These are phyloP conservation scores for Rutilus rutilus DNA, from an alignment of 2,113 vertebrate species.

Conservation along the genomic window DNA sequence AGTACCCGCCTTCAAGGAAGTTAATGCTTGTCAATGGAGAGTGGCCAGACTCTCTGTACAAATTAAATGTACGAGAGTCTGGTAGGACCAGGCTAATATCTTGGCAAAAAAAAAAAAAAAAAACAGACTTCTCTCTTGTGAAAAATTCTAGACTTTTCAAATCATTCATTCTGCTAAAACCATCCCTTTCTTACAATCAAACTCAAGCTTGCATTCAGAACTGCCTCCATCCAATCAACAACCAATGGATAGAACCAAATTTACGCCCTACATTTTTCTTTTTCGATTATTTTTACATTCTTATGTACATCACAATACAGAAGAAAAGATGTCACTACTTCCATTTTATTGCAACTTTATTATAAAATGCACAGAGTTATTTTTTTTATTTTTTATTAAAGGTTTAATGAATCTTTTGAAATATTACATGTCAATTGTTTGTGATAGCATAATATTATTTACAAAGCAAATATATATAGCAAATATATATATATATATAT, in stretches of 20 bases:
- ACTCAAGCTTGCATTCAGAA: not conserved
- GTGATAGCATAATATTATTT: slow-evolving; percentile 42
- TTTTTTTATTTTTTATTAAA: not conserved
- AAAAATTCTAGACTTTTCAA: too few relatives aligned
- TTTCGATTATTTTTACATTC: not conserved
- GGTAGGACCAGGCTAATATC: too few relatives aligned
- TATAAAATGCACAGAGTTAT: slow-evolving; percentile 15
- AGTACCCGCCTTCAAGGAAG: too few relatives aligned
- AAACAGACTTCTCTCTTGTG: too few relatives aligned
- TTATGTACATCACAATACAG: not conserved
- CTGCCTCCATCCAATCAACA: not conserved
- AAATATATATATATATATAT: not conserved
- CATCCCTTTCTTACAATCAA: not conserved
- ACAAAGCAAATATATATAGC: slow-evolving; percentile 37
- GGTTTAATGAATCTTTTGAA: slow-evolving; percentile 32
- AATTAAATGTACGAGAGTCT: too few relatives aligned
- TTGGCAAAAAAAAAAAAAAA: too few relatives aligned
- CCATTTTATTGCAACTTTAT: not conserved
- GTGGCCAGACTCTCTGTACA: too few relatives aligned
- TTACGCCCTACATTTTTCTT: not conserved
- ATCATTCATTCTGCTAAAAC: too few relatives aligned
- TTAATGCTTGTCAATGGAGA: too few relatives aligned
- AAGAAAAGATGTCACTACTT: not conserved
- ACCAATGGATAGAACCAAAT: not conserved
- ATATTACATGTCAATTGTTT: slow-evolving; percentile 16